Conservation (phyloP, 2,113 vertebrate genomes). For the Spizaetus ornatus region DNA sequence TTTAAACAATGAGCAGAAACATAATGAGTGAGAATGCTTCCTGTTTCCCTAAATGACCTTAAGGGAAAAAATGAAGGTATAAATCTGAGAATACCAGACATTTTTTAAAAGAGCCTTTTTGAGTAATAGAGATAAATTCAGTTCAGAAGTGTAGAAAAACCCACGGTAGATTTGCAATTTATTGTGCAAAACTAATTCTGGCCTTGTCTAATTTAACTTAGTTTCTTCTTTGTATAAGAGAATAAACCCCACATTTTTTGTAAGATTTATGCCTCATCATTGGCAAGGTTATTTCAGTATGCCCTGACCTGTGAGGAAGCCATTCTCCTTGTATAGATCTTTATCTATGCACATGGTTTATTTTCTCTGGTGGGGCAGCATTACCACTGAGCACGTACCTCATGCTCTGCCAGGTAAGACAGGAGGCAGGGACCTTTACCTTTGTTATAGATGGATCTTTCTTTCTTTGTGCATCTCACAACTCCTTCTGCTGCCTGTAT, state of each 20-base stretch:
- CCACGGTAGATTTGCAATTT: neutral
- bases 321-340: neutral
- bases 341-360: neutral
- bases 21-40: conserved; percentile 10
- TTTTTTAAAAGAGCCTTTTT: neutral
- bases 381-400: rapidly evolving
- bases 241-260: neutral
- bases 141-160: neutral
- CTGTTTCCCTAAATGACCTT: neutral
- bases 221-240: neutral
- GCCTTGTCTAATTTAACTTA: neutral
- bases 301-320: neutral
- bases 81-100: neutral
- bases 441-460: neutral
- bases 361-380: neutral
- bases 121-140: neutral
- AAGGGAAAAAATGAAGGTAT: neutral
- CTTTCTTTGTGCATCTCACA: neutral
- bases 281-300: neutral
- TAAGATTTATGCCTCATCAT: neutral
- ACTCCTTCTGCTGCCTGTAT: neutral
- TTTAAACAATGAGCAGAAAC: conserved; percentile 23
- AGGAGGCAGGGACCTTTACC: neutral
- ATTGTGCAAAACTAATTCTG: neutral
- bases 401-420: neutral